Base-by-base conservation (phyloP, 1,140 invertebrate genomes). In the Acromyrmex echinatior region DNA sequence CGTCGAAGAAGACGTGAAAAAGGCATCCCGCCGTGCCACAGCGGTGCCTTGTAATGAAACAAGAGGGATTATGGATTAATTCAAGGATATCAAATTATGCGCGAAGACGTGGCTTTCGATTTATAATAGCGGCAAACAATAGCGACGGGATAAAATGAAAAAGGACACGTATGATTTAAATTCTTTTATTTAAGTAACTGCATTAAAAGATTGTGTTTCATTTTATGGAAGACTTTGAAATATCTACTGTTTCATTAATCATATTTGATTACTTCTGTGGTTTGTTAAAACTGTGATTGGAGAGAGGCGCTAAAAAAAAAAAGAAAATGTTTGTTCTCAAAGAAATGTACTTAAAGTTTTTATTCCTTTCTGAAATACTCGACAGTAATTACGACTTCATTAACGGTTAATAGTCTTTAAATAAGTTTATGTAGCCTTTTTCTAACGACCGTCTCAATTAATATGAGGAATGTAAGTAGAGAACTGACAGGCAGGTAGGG, bases 1-100 rank as follows among this genome's bases (percentile, higher is more conserved):
- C 79, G 21, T 81, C 65, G 63, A 58, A 58, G 51, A 81, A 71
- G 62, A 79, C 76, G 60, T 58, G 76, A 70, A 70, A 70, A 70
- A 28, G 68, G 56, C 53, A 60, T 81, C 65, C 77, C 53, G 65
- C 65, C 65, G 60, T 62, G 73, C 73, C 73, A 18, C 25, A 18
- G 63, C 78, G n/a, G 14, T 66, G 31, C 4, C 63, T 28, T 51
- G 49, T 70, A 71, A 71, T 39, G 31, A 71, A 81, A 49, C 31
- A 39, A 70, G 28, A 51, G n/a, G 25, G 39, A 39, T 51, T 70
- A 70, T 21, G 31, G 14, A 78, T 78, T 78, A 56, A 70, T 56
- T 56, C 49, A 39, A 39, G 53, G 51, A 58, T 31, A 18, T 28
- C 10, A 71, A 71, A 28, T 71, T 45, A 81, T 71, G 45, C 21